These are phyloP conservation scores for Stomorhina lunata DNA, from an alignment of 2,888 invertebrate species.

Conservation along the genomic window DNA sequence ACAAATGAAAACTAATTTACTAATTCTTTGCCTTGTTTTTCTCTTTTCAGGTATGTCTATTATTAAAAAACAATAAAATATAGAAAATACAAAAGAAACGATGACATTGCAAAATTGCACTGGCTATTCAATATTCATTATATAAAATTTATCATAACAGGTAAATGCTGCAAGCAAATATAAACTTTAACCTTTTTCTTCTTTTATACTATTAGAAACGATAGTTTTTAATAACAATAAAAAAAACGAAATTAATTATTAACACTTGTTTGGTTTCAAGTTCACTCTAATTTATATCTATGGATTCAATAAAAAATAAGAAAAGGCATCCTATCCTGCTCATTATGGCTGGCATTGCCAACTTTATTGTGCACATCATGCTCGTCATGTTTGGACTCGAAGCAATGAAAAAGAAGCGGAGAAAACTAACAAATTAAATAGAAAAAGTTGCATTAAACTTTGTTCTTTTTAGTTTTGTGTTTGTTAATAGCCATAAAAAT, in stretches of 20 bases:
- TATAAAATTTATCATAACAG: neutral
- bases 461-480: slow-evolving; percentile 18
- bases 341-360: neutral
- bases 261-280: slow-evolving; percentile 60
- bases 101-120: neutral
- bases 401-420: slow-evolving; percentile 4
- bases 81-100: no score
- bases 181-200: neutral
- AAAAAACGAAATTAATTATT: slow-evolving; percentile 47
- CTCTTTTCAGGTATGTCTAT: slow-evolving; percentile 38
- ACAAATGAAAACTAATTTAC: neutral
- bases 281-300: slow-evolving; percentile 38
- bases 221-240: slow-evolving; percentile 27
- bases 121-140: slow-evolving; percentile 22
- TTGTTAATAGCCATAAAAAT: slow-evolving; percentile 35
- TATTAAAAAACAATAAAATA: neutral
- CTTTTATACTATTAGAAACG: neutral
- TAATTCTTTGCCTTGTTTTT: neutral
- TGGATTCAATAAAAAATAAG: neutral
- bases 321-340: neutral
- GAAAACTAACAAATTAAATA: neutral
- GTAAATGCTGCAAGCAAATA: neutral
- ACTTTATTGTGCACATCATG: neutral
- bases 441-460: slow-evolving; percentile 26
- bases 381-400: neutral